Base-by-base conservation (phyloP, 1,140 invertebrate genomes). In the Drosophila subpulchrella region DNA sequence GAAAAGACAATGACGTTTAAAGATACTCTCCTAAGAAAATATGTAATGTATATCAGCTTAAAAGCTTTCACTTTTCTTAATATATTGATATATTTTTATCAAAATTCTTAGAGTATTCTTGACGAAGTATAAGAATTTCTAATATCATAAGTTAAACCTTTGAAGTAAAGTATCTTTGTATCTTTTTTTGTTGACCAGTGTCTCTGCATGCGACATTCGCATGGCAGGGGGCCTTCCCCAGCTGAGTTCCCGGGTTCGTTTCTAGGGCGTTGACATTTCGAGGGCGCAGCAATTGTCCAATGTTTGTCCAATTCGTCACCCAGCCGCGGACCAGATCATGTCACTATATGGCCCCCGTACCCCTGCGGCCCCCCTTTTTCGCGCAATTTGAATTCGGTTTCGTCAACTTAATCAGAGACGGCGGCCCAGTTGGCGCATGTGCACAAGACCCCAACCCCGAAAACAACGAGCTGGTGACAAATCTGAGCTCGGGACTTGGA, bases 211-310 rank as follows among this genome's bases (percentile, higher is more conserved):
- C 70, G 17, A 68, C 27, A 36, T 67, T 51, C 20, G 65, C 61
- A 8, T 70, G 42, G 63, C 51, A 48, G 65, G 66, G 66, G 66
- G 48, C 41, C 50, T 47, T 51, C 59, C 46, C 61, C 39, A 46
- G 66, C 48, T 46, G 66, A 32, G 54, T 42, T 42, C 41, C 39
- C 11, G 24, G 46, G n/a, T 48, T 66, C 51, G 46, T 51, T 63
- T 56, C 74, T 58, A 88, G 84, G 83, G 83, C 83, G 84, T 88
- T 88, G 83, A 88, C 83, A 89, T 88, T 88, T 83, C 76, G 83
- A 88, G 83, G 83, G 83, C 83, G 78, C 78, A 79, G 75, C 74
- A 67, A 61, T 67, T 80, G 79, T 79, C 76, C 65, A 83, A 60
- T 78, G 80, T 75, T 75, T 78, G 70, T 82, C 63, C 70, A 80